Conservation (phyloP, 2,797 vertebrate species). For the Rousettus madagascariensis region DNA sequence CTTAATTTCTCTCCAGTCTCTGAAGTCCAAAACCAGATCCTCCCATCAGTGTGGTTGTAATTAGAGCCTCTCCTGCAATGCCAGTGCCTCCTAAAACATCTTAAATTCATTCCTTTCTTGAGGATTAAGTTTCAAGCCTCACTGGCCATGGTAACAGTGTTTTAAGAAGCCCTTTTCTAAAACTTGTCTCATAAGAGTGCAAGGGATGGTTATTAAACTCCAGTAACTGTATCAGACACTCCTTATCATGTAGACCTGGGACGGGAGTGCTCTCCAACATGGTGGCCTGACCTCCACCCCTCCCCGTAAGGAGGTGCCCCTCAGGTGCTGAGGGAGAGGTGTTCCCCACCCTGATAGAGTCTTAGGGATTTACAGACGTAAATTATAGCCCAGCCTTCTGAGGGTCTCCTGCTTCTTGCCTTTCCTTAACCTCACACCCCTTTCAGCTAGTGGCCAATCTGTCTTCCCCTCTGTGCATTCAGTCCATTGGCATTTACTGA, state of each 20-base stretch:
- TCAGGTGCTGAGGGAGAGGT: background rate
- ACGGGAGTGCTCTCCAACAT: background rate
- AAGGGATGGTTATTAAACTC: background rate
- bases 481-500: background rate
- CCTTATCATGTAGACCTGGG: background rate
- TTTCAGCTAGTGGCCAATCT: background rate
- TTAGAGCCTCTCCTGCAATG: background rate
- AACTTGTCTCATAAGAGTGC: background rate
- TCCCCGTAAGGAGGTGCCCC: background rate
- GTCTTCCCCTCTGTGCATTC: background rate
- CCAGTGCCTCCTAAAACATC: background rate
- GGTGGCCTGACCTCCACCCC: background rate
- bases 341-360: background rate
- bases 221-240: background rate
- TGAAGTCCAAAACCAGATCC: background rate
- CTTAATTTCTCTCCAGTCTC: background rate
- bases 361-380: background rate
- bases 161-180: slow-evolving; percentile 23
- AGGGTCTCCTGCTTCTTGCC: background rate
- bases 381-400: background rate
- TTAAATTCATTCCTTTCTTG: slow-evolving; percentile 1
- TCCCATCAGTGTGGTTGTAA: background rate
- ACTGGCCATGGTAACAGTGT: background rate
- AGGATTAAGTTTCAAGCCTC: slow-evolving; percentile 23
- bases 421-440: background rate